Conservation (phyloP, 2,797 vertebrate genomes). For the Myotis findleyi region DNA sequence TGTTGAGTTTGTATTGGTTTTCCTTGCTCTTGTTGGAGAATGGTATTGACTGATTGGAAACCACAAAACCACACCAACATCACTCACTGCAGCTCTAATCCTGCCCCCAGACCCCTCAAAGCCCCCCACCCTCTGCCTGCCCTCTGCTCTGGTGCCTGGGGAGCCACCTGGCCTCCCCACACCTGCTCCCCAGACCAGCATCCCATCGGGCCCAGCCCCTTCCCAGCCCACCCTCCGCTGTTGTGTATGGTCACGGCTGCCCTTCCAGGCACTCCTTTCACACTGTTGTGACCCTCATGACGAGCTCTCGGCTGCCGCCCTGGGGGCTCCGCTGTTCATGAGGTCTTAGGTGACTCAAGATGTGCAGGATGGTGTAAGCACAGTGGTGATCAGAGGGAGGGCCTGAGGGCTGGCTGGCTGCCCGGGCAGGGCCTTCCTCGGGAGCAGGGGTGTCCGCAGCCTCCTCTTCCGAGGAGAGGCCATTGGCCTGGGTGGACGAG, state of each 20-base stretch:
- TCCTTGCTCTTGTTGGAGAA: background rate
- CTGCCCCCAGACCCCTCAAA: slow-evolving; percentile 67
- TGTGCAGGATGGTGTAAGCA: slow-evolving; percentile 98
- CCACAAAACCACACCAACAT: background rate
- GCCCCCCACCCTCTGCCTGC: background rate
- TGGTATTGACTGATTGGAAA: background rate
- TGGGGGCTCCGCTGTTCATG: slow-evolving; percentile 92
- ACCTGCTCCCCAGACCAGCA: slow-evolving; percentile 74
- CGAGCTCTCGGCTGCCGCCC: slow-evolving; percentile 96
- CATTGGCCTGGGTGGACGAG: slow-evolving; percentile 92
- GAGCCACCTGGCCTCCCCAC: slow-evolving; percentile 71
- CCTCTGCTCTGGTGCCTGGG: background rate
- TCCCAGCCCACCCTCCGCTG: slow-evolving; percentile 71
- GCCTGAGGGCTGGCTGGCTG: slow-evolving; percentile 85
- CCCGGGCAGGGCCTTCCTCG: slow-evolving; percentile 86
- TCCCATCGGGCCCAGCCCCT: background rate
- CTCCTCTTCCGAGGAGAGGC: slow-evolving; percentile 83
- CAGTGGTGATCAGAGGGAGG: slow-evolving; percentile 95
- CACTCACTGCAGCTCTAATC: background rate
- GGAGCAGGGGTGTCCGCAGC: slow-evolving; percentile 84
- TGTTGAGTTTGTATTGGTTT: background rate
- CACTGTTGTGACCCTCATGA: slow-evolving; percentile 99
- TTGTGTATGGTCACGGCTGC: slow-evolving; percentile 88
- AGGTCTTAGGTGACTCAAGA: slow-evolving; percentile 97
- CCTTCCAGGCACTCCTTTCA: slow-evolving; percentile 89